A percentile compares a stretch with the other conserved stretches of the same genome.
phyloP scores from a whole-genome alignment of 2,888 invertebrate genomes.

The Balanococcus diminutus region DNA sequence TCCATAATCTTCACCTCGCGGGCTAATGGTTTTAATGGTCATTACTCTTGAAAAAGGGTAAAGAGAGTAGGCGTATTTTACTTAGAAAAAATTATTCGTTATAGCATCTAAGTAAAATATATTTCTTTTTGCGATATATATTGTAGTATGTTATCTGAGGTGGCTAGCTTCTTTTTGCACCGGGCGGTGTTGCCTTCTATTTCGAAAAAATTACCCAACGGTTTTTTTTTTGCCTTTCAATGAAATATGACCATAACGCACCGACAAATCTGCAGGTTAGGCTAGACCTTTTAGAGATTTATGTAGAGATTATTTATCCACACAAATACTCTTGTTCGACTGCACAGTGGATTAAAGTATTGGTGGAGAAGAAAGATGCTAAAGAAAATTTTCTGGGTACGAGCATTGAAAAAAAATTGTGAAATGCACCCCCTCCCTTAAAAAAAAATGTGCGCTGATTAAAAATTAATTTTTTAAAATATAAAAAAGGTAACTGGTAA shows the following conservation, averaged over 20 bases:
- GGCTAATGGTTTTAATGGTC: slow-evolving; percentile 27
- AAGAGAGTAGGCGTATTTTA: background rate
- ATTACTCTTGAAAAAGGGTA: background rate
- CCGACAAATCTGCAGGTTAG: background rate
- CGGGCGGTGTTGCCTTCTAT: background rate
- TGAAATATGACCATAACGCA: background rate
- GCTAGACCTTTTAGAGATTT: slow-evolving; percentile 9
- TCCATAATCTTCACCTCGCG: slow-evolving; percentile 4
- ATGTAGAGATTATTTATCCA: background rate
- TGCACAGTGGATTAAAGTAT: too few species aligned
- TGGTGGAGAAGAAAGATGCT: too few species aligned
- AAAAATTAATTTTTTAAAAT: too few species aligned
- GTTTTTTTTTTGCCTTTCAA: background rate
- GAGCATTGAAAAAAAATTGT: too few species aligned
- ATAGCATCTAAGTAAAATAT: slow-evolving; percentile 17
- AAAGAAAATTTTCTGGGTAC: too few species aligned
- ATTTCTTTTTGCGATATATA: background rate
- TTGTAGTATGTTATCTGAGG: background rate
- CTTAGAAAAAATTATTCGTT: slow-evolving; percentile 21
- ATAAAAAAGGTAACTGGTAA: too few species aligned
- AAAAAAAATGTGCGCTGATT: too few species aligned
- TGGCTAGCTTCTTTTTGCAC: background rate
- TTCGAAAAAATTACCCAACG: background rate
- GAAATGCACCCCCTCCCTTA: too few species aligned
- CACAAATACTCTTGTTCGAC: too few species aligned